Evolutionary conservation across 1,140 invertebrate species (phyloP).

Genomic region (Piezodorus guildinii): DNA sequence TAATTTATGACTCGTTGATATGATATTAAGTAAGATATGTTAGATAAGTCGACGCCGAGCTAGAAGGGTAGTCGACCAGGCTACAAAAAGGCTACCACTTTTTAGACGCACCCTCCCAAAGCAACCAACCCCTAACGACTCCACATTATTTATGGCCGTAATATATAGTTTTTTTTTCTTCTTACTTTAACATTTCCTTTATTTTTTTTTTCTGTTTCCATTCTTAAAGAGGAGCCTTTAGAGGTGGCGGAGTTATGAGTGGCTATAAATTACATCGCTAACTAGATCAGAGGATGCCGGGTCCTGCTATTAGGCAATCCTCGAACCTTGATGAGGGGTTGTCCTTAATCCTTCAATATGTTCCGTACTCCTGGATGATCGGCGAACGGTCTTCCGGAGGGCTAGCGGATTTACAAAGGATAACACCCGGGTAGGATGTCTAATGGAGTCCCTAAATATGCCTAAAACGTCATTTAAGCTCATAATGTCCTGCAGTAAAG

Average conservation of each 20-base stretch:
- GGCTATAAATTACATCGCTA: conserved; percentile 5
- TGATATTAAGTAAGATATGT: no score
- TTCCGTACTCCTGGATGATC: no score
- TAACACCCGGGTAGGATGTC: no score
- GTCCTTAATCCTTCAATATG: no score
- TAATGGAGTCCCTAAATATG: no score
- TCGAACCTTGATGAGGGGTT: no score
- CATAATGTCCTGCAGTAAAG: no score
- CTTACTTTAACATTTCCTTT: conserved; percentile 9
- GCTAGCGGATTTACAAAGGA: no score
- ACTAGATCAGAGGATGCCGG: conserved; percentile 9
- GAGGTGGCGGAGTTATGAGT: not conserved
- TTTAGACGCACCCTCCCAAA: conserved; percentile 1
- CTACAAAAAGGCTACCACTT: conserved; percentile 14
- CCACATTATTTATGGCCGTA: conserved; percentile 6
- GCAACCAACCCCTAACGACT: not conserved
- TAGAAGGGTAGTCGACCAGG: not conserved
- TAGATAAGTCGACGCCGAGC: not conserved
- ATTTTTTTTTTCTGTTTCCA: conserved; percentile 9
- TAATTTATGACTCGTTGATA: no score
- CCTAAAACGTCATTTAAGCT: no score
- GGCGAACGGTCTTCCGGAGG: no score
- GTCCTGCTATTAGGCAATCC: not conserved
- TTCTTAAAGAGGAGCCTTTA: conserved; percentile 10
- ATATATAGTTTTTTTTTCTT: conserved; percentile 9